Evolutionary conservation across 2,888 invertebrate genomes (phyloP), one percentile per base, ranked within the genome.

Genomic region (Cataglyphis albicans): DNA sequence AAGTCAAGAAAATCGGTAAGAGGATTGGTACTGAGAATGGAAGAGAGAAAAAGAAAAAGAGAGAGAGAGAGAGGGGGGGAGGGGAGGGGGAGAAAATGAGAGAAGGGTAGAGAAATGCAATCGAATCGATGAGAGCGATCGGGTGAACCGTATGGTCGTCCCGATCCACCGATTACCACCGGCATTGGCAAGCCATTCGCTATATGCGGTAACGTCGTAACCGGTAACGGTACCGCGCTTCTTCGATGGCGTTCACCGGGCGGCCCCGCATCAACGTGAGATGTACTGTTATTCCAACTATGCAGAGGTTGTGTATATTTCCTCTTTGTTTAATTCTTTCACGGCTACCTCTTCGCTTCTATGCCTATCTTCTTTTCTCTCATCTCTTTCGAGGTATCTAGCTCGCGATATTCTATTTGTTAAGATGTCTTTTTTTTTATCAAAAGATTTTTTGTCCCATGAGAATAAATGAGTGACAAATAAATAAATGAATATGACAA

Each of bases 271-370:
- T 88, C 90, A 90, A 90, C 89, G 87, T 84, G 85, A 91, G 90
- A 90, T 35, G 92, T 93, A 93, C 93, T 92, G 93, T 93, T 93
- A 93, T 92, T 90, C 89, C 91, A 91, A 90, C 92, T 90, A 90
- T 91, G 87, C 89, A 86, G 89, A 88, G 85, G 38, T 59, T 38
- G 25, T 84, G 73, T 0, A 29, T 85, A 75, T 65, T 87, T 84
- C 80, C 83, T 82, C 74, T 74, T 72, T 72, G 61, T 64, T 55
- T 68, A 55, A 52, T 41, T 70, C 72, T 61, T 10, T n/a, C 55
- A n/a, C 57, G 61, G 10, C 29, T 35, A 5, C 25, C 55, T 57
- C 68, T 83, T 84, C 82, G 82, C 81, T 82, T 82, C 64, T 68
- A 67, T 67, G 59, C 80, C 81, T 64, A 57, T 78, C 29, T 84